Evolutionary conservation across 2,888 invertebrate genomes (phyloP).

Genomic region (Catonia carolina): DNA sequence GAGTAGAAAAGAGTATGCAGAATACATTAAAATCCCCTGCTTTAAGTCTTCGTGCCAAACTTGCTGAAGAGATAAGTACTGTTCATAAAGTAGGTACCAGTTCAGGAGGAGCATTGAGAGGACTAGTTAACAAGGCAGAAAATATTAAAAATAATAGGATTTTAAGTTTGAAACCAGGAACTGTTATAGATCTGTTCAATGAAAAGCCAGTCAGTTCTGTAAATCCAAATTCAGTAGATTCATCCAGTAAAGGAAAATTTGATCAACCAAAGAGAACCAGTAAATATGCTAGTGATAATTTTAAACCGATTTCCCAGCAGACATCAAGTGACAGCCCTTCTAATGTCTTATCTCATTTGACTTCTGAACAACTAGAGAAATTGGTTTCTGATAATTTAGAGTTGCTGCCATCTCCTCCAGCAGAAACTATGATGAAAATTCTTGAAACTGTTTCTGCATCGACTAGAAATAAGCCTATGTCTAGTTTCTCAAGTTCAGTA

Average conservation of each 20-base stretch:
- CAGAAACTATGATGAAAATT: neutral
- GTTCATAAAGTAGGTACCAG: slow-evolving; percentile 19
- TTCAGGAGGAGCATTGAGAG: slow-evolving; percentile 20
- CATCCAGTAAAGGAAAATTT: neutral
- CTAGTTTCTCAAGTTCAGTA: no score
- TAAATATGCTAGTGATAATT: neutral
- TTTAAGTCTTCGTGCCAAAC: slow-evolving; percentile 6
- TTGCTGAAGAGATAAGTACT: slow-evolving; percentile 17
- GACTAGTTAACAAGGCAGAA: slow-evolving; percentile 1
- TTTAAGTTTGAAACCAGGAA: slow-evolving; percentile 19
- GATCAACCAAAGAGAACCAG: neutral
- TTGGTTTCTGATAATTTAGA: slow-evolving; percentile 15
- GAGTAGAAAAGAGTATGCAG: no score
- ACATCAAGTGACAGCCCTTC: neutral
- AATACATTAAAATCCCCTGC: no score
- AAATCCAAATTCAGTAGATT: neutral
- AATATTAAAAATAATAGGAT: slow-evolving; percentile 15
- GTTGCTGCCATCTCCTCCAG: slow-evolving; percentile 10
- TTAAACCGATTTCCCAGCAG: neutral
- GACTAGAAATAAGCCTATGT: no score
- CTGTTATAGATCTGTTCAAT: slow-evolving; percentile 14
- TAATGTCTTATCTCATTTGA: slow-evolving; percentile 13
- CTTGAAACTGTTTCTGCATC: no score
- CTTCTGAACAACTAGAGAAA: slow-evolving; percentile 16
- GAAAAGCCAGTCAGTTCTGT: neutral